A percentile compares a stretch with the other conserved stretches of the same genome.
phyloP scores from a whole-genome alignment of 2,113 vertebrate genomes.

The Eonycteris spelaea region DNA sequence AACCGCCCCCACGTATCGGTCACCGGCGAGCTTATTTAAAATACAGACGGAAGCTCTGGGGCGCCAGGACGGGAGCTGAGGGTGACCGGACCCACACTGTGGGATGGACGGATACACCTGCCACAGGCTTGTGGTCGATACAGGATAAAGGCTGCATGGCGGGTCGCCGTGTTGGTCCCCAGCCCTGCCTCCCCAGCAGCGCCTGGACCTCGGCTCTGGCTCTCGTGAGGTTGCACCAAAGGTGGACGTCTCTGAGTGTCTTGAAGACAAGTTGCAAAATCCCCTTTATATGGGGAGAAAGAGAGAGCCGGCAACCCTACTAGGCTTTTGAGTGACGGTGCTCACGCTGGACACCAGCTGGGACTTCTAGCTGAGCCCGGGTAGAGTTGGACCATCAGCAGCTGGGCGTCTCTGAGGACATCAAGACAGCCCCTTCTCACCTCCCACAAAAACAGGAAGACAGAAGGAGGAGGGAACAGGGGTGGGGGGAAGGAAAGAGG shows the following conservation, averaged over 20 bases:
- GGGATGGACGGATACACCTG: too few relatives aligned
- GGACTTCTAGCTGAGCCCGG: conserved; percentile 35
- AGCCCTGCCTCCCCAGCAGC: neutral
- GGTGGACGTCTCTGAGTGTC: neutral
- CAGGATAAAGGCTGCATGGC: accelerated
- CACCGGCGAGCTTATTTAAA: neutral
- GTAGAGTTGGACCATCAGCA: neutral
- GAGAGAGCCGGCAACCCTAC: neutral
- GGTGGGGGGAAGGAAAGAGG: neutral
- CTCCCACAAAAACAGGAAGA: neutral
- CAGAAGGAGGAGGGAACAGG: neutral
- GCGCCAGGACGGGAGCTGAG: neutral
- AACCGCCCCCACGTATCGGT: too few relatives aligned
- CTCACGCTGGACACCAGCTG: conserved; percentile 49
- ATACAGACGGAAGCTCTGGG: neutral
- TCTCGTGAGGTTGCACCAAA: neutral
- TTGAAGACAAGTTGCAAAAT: neutral
- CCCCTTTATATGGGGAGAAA: neutral
- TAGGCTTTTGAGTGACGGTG: neutral
- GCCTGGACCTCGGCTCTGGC: neutral
- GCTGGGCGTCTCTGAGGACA: neutral
- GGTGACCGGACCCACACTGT: too few relatives aligned
- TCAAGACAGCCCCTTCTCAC: neutral
- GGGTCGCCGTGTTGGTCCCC: accelerated
- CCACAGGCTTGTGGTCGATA: accelerated